Percentiles rank a stretch among this genome's conserved stretches.
Conservation (phyloP, 2,113 vertebrate genomes). For the Crypturellus undulatus region DNA sequence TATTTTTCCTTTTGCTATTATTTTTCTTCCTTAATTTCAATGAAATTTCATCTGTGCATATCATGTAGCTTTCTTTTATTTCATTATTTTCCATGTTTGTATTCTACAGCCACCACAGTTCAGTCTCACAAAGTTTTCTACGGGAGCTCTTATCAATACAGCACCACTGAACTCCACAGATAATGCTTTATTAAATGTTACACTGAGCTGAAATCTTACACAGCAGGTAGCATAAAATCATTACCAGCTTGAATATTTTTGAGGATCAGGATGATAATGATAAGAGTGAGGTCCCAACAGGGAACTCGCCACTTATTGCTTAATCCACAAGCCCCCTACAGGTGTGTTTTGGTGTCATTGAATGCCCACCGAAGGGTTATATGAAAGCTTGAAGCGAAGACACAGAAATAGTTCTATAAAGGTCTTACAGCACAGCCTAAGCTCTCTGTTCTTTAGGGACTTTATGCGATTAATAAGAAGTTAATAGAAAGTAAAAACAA, state of each 20-base stretch:
- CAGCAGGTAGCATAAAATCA: slow-evolving; percentile 77
- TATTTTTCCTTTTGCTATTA: slow-evolving; percentile 14
- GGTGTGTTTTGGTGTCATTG: slow-evolving; percentile 72
- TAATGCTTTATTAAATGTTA: slow-evolving; percentile 81
- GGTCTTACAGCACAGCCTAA: slow-evolving; percentile 65
- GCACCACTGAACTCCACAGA: slow-evolving; percentile 59
- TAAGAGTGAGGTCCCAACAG: slow-evolving; percentile 70
- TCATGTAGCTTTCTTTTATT: slow-evolving; percentile 58
- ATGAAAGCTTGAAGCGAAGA: slow-evolving; percentile 73
- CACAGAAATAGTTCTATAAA: slow-evolving; percentile 68
- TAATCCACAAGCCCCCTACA: slow-evolving; percentile 67
- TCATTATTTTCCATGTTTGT: slow-evolving; percentile 61
- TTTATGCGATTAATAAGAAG: slow-evolving; percentile 67
- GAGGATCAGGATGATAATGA: slow-evolving; percentile 75
- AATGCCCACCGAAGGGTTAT: slow-evolving; percentile 73
- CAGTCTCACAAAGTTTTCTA: slow-evolving; percentile 55
- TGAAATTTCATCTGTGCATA: slow-evolving; percentile 51
- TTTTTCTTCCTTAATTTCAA: slow-evolving; percentile 50
- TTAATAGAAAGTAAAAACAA: slow-evolving; percentile 54
- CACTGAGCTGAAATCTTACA: slow-evolving; percentile 72
- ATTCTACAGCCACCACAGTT: slow-evolving; percentile 20
- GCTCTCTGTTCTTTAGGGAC: slow-evolving; percentile 40
- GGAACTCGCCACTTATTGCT: slow-evolving; percentile 65
- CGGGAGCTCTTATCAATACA: slow-evolving; percentile 62
- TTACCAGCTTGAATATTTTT: slow-evolving; percentile 80